Base-by-base conservation (phyloP, 2,888 invertebrate species). In the Blomia tropicalis region DNA sequence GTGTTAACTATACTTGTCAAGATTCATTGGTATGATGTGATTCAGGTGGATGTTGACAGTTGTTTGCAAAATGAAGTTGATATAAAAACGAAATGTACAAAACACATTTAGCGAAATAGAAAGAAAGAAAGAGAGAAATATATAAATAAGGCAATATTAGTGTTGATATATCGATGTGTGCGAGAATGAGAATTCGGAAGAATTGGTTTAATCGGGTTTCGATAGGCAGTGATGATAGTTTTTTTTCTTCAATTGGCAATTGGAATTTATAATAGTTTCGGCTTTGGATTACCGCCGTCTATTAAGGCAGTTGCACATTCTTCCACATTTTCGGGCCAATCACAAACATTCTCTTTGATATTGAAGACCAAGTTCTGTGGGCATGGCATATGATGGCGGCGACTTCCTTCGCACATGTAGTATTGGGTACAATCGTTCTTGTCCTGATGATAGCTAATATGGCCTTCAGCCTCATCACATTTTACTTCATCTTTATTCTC, bases 351-450 rank as follows among this genome's bases (percentile, higher is more conserved):
- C 72, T 91, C 87, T 70, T 87, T 86, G 43, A 83, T 83, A 74
- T 92, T 91, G 76, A 91, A 92, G 17, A 91, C 91, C 65, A 92
- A 79, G 75, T 91, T 88, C 59, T 83, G 81, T 5, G 91, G 91
- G 72, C 90, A 92, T 53, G 91, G 90, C 91, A 91, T 91, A 77
- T 91, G 91, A 72, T 91, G 91, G 73, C 89, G 64, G 60, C 90
- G 80, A 73, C 90, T 90, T 32, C 91, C 91, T 76, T 91, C 90
- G 72, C 91, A 92, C 90, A 91, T 90, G 77, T 87, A 91, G 75
- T 91, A 92, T 80, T 85, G 87, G 62, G 88, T 87, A 74, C 91
- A 92, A 73, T 91, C 90, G 29, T 82, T 83, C 73, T 85, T 84
- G 75, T 92, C 91, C 1, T 82, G 80, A 73, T 91, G 90, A 75